Base-by-base conservation (phyloP, 2,113 vertebrate species). In the Brachypteracias leptosomus region DNA sequence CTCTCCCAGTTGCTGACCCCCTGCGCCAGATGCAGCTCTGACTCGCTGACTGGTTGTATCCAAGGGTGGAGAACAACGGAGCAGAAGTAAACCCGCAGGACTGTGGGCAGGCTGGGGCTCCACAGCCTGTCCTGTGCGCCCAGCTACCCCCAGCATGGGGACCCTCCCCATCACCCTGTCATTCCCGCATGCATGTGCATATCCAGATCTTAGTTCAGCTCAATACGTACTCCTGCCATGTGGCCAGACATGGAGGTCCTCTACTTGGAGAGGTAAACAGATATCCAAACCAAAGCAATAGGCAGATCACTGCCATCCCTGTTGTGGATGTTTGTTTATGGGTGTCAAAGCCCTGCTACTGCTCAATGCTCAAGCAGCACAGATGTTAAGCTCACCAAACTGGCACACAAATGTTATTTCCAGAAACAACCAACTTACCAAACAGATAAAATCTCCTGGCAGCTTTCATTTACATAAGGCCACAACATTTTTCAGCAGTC, bases 61-160 rank as follows among this genome's bases (percentile, higher is more conserved):
- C 42, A 4, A 16, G n/a, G 0, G 3, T 11, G 52, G 51, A 73
- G 44, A 59, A 24, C 12, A 42, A 42, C 0, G 2, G 26, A 75
- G 36, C 31, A 68, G 44, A 33, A 40, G 63, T 19, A 22, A 80
- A 36, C 9, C 21, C 7, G 1, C 1, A 3, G 42, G 36, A 25
- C 62, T 12, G 58, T 0, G 0, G 21, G 38, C 9, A 13, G 13
- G 26, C 26, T 1, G 11, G 33, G 24, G 59, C 11, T 66, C 47
- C 2, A 7, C 44, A 31, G 75, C 36, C 51, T 38, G 46, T 11
- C 33, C 65, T 0, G 0, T 16, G 44, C 7, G 8, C 59, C 62
- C 26, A 38, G 47, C 28, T 13, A 8, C 1, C 10, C 11, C 5
- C 0, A 0, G 31, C 36, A 52, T 1, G 2, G 42, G 46, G 7